Percentiles rank a stretch among this genome's conserved stretches.
Evolutionary conservation across 2,888 invertebrate genomes (phyloP).

Genomic region (Scaptomyza cyrtandrae): DNA sequence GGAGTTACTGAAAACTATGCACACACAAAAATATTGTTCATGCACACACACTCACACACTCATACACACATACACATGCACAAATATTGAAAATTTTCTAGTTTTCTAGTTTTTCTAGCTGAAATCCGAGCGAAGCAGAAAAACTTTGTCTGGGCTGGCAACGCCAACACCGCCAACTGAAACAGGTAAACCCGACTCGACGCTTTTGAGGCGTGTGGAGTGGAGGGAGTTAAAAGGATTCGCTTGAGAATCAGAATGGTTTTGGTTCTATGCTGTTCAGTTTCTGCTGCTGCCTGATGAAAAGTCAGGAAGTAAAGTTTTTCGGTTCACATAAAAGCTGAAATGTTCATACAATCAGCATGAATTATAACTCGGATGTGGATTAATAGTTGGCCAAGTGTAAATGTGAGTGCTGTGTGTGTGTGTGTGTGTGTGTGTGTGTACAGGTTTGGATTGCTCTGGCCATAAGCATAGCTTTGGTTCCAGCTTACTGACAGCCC

Average conservation of each 20-base stretch:
- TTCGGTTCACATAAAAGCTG: slow-evolving; percentile 80
- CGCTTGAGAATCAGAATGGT: slow-evolving; percentile 11
- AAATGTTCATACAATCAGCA: slow-evolving; percentile 80
- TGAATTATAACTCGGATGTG: slow-evolving; percentile 81
- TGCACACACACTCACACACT: slow-evolving; percentile 39
- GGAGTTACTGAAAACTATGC: slow-evolving; percentile 79
- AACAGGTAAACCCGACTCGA: slow-evolving; percentile 43
- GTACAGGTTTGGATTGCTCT: slow-evolving; percentile 5
- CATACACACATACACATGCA: slow-evolving; percentile 27
- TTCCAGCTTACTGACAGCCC: slow-evolving; percentile 42
- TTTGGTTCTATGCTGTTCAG: slow-evolving; percentile 15
- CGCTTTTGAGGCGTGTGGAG: neutral
- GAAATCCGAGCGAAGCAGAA: slow-evolving; percentile 57
- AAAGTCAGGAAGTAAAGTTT: slow-evolving; percentile 80
- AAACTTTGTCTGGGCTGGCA: slow-evolving; percentile 59
- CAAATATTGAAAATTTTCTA: slow-evolving; percentile 64
- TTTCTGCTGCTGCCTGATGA: slow-evolving; percentile 60
- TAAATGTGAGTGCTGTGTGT: slow-evolving; percentile 11
- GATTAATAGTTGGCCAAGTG: slow-evolving; percentile 74
- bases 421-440: slow-evolving; percentile 20
- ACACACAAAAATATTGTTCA: slow-evolving; percentile 61
- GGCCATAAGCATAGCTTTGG: slow-evolving; percentile 28
- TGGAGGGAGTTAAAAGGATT: slow-evolving; percentile 16
- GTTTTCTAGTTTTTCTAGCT: slow-evolving; percentile 38
- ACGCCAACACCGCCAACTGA: slow-evolving; percentile 20